Evolutionary conservation across 2,888 invertebrate species (phyloP).

Genomic region (Hirtodrosophila duncani): DNA sequence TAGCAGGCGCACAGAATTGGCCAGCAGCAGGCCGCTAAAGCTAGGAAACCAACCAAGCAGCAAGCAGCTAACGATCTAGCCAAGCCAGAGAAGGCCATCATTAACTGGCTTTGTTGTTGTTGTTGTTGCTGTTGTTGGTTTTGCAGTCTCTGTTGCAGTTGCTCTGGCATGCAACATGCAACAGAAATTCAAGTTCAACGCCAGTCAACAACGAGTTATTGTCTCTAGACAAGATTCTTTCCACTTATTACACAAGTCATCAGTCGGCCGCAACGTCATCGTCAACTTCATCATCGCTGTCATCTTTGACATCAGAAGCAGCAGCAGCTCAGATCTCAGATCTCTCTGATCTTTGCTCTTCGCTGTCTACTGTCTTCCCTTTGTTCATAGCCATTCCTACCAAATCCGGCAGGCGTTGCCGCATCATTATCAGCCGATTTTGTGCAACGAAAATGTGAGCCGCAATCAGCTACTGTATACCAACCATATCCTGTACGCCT

Average conservation of each 20-base stretch:
- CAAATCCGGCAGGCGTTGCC: conserved; percentile 57
- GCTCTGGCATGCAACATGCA: conserved; percentile 56
- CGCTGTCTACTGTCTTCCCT: conserved; percentile 40
- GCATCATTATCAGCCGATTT: conserved; percentile 62
- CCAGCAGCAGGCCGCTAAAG: conserved; percentile 17
- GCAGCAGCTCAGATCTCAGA: conserved; percentile 13
- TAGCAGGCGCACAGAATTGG: conserved; percentile 69
- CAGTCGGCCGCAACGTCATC: conserved; percentile 31
- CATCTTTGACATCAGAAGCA: conserved; percentile 42
- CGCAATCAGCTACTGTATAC: conserved; percentile 46
- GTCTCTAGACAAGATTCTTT: conserved; percentile 71
- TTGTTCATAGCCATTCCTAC: not conserved
- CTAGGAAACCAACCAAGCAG: conserved; percentile 13
- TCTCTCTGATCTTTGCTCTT: conserved; percentile 35
- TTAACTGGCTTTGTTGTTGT: not conserved
- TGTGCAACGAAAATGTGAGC: conserved; percentile 33
- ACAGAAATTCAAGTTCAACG: conserved; percentile 67
- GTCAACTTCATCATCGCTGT: conserved; percentile 39
- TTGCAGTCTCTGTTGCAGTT: conserved; percentile 35
- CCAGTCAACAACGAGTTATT: conserved; percentile 63
- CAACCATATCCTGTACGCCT: too few relatives aligned
- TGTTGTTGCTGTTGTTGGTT: not conserved
- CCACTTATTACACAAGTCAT: conserved; percentile 72
- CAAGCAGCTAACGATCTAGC: conserved; percentile 36
- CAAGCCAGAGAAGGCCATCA: conserved; percentile 8